These are phyloP conservation scores for Genyomyrus donnyi DNA, from an alignment of 2,113 vertebrate genomes.

Conservation along the genomic window DNA sequence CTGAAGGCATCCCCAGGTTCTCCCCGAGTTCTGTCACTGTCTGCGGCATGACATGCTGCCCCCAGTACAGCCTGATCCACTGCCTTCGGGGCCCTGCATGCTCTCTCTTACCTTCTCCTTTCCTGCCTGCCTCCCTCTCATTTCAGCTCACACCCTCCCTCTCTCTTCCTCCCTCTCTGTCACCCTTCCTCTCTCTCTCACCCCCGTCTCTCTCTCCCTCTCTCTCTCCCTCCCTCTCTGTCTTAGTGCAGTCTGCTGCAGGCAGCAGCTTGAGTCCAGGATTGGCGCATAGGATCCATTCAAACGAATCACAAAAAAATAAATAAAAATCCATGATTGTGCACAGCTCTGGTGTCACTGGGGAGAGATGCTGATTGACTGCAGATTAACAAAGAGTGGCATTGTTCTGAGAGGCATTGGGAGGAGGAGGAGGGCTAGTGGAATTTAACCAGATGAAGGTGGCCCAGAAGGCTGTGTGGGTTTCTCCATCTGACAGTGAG, in stretches of 20 bases:
- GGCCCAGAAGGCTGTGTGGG: conserved; percentile 9
- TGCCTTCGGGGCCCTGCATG: conserved; percentile 14
- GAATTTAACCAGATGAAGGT: conserved; percentile 18
- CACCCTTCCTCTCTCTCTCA: not conserved
- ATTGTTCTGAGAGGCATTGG: conserved; percentile 3
- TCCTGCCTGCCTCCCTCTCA: not conserved
- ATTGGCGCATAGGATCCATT: conserved; percentile 14
- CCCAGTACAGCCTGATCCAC: conserved; percentile 1
- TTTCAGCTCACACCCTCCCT: not conserved
- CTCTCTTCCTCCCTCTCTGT: not conserved
- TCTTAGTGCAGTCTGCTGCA: conserved; percentile 19
- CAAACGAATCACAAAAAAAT: not conserved
- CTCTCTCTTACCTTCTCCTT: not conserved
- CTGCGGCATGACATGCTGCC: conserved; percentile 14
- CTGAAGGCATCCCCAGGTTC: not conserved
- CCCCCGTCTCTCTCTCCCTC: not conserved
- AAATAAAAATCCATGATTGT: conserved; percentile 15
- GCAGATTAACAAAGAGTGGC: not conserved
- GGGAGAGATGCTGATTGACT: conserved; percentile 1
- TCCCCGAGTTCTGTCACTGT: not conserved
- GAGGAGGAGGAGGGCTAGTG: not conserved
- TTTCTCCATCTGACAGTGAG: conserved; percentile 23
- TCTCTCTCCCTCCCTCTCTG: not conserved
- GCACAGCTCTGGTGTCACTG: conserved; percentile 7
- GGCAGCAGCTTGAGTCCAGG: conserved; percentile 16